phyloP scores from a whole-genome alignment of 2,113 vertebrate genomes.

The Tursiops truncatus region DNA sequence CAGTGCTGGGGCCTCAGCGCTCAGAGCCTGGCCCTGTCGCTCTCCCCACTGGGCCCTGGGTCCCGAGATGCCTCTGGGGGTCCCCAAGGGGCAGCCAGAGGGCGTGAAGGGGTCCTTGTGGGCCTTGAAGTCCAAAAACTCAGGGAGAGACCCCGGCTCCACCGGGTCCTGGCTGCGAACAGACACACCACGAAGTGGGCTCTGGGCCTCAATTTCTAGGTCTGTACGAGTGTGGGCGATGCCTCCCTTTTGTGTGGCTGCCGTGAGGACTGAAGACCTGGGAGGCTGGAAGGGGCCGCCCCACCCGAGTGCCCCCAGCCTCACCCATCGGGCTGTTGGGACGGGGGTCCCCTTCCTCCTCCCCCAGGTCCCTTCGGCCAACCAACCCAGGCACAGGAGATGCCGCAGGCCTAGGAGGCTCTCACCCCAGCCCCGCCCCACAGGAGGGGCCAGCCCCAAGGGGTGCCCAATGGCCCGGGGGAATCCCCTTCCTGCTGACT shows the following conservation, averaged over 20 bases:
- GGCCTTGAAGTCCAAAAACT: neutral
- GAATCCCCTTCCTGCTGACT: neutral
- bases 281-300: neutral
- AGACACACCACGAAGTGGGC: neutral
- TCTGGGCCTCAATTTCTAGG: rapidly evolving
- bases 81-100: neutral
- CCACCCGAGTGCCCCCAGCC: neutral
- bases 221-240: rapidly evolving
- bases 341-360: neutral
- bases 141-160: neutral
- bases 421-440: neutral
- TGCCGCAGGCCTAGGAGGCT: neutral
- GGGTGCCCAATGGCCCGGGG: neutral
- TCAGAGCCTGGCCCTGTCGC: neutral
- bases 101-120: neutral
- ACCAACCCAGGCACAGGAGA: rapidly evolving
- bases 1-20: neutral
- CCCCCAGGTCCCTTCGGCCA: neutral
- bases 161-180: rapidly evolving
- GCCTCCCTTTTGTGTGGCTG: rapidly evolving
- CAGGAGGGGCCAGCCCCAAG: neutral
- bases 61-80: neutral
- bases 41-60: too few relatives aligned
- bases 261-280: rapidly evolving
- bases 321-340: rapidly evolving